Evolutionary conservation across 1,140 invertebrate genomes (phyloP).

Genomic region (Agrilus planipennis): DNA sequence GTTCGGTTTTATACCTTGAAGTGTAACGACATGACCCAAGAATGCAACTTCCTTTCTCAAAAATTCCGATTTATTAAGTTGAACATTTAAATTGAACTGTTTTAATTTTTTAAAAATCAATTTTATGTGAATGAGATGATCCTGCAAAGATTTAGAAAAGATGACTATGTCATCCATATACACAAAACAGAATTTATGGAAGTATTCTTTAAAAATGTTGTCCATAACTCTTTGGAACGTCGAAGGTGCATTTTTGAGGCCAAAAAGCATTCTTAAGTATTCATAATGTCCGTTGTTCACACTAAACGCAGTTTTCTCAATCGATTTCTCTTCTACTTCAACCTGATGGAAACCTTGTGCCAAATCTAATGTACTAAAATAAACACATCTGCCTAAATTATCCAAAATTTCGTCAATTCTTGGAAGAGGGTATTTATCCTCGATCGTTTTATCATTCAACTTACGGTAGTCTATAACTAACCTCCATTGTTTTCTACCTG

Average conservation of each 20-base stretch:
- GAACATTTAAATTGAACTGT: constrained; percentile 4
- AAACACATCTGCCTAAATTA: constrained; percentile 30
- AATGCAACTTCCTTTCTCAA: constrained; percentile 26
- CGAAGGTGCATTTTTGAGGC: constrained; percentile 29
- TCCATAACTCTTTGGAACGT: constrained; percentile 33
- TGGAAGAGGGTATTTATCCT: too few relatives aligned
- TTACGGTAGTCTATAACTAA: constrained; percentile 33
- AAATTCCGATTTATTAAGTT: constrained; percentile 22
- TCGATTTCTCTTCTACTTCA: constrained; percentile 25
- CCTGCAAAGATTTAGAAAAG: constrained; percentile 10
- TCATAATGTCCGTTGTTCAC: constrained; percentile 23
- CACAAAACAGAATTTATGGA: constrained; percentile 15
- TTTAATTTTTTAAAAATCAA: constrained; percentile 4
- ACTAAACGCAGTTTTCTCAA: constrained; percentile 36
- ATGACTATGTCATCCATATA: constrained; percentile 25
- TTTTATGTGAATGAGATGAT: constrained; percentile 3
- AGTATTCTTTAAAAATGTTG: constrained; percentile 18
- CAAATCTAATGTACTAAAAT: constrained; percentile 37
- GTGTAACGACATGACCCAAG: constrained; percentile 25
- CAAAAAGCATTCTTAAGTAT: constrained; percentile 32
- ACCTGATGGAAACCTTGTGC: constrained; percentile 35
- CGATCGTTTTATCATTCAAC: constrained; percentile 32
- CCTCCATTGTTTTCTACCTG: constrained; percentile 17
- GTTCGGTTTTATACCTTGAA: constrained; percentile 14
- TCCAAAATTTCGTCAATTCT: constrained; percentile 34